These are phyloP conservation scores for Stichodactyla mertensii DNA, from an alignment of 64 coral and sea anemone genomes.

Conservation along the genomic window DNA sequence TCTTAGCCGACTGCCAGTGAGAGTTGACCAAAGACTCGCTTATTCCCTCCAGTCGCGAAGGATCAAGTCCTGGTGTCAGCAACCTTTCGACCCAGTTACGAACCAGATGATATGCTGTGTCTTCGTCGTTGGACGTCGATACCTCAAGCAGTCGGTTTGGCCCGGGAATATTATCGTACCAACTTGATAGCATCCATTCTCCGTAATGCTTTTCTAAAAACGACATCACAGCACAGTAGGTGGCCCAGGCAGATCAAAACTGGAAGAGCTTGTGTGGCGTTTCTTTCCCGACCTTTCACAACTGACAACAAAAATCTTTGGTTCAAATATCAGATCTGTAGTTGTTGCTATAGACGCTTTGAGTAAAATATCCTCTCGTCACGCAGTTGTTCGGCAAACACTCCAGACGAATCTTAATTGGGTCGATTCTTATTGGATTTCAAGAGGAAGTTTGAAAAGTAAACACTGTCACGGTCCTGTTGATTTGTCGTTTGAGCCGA, in stretches of 20 bases:
- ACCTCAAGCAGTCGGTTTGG: constrained; percentile 61
- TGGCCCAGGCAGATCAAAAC: not conserved
- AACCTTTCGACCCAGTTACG: constrained; percentile 36
- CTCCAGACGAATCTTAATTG: not conserved
- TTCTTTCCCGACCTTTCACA: not conserved
- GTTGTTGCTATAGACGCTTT: constrained; percentile 14
- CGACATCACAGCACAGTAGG: not conserved
- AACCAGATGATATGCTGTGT: constrained; percentile 42
- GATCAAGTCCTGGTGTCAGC: constrained; percentile 50
- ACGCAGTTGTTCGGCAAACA: not conserved
- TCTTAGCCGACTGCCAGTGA: constrained; percentile 58
- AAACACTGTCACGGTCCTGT: not conserved
- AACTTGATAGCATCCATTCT: constrained; percentile 79
- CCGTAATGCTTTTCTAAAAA: constrained; percentile 57
- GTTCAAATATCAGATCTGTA: not conserved
- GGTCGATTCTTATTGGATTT: not conserved
- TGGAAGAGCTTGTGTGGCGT: not conserved
- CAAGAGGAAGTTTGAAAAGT: not conserved
- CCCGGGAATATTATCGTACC: constrained; percentile 77
- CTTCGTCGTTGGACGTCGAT: constrained; percentile 53
- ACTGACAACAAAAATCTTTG: not conserved
- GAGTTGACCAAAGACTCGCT: constrained; percentile 44
- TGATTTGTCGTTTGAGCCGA: too few relatives aligned
- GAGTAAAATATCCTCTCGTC: not conserved
- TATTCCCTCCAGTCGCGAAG: constrained; percentile 25